Evolutionary conservation across 2,888 invertebrate genomes (phyloP).

Genomic region (Cerastis rubricosa): DNA sequence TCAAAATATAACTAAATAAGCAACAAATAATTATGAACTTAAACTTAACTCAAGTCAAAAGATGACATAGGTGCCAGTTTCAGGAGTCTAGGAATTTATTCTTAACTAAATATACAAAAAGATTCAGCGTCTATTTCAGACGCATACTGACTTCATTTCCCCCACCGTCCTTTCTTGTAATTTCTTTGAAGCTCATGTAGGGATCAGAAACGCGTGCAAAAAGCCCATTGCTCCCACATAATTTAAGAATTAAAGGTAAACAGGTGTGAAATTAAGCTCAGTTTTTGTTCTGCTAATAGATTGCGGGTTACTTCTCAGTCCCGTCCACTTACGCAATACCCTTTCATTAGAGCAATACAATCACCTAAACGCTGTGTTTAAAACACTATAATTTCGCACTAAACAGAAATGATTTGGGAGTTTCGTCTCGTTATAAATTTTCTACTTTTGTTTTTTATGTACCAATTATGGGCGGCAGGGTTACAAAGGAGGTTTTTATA

Average conservation of each 20-base stretch:
- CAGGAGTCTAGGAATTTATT: not conserved
- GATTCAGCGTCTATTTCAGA: slow-evolving; percentile 4
- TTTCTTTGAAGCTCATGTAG: not conserved
- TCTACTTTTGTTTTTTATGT: slow-evolving; percentile 88
- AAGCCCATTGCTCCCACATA: slow-evolving; percentile 82
- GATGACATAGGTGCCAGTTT: not conserved
- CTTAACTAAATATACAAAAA: not conserved
- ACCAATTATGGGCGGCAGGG: slow-evolving; percentile 84
- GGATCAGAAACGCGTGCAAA: slow-evolving; percentile 80
- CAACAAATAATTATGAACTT: not conserved
- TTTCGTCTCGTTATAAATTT: slow-evolving; percentile 89
- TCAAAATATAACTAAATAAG: too few species aligned
- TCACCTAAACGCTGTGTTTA: slow-evolving; percentile 87
- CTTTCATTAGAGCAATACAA: slow-evolving; percentile 83
- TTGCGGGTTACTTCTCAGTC: slow-evolving; percentile 83
- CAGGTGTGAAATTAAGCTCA: slow-evolving; percentile 90
- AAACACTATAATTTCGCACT: slow-evolving; percentile 90
- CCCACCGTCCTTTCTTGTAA: not conserved
- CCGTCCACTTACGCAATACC: slow-evolving; percentile 85
- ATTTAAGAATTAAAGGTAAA: slow-evolving; percentile 89
- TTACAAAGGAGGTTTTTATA: slow-evolving; percentile 86
- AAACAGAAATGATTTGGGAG: slow-evolving; percentile 88
- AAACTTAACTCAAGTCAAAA: not conserved
- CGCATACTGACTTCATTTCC: not conserved
- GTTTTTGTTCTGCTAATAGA: slow-evolving; percentile 88